Conservation (phyloP, 2,888 invertebrate genomes). For the Formica aserva region DNA sequence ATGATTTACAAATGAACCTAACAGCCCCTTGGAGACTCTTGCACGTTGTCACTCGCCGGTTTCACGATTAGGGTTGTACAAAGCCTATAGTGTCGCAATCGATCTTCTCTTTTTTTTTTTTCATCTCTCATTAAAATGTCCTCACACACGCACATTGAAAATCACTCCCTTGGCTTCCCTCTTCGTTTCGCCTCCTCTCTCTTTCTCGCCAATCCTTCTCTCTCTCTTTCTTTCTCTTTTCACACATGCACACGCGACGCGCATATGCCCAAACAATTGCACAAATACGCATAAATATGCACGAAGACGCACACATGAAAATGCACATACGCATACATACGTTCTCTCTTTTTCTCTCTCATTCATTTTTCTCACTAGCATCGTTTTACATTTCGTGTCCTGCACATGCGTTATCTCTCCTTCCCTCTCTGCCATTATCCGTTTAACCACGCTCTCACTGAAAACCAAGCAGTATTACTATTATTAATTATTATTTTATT, state of each 20-base stretch:
- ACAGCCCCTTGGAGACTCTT: conserved; percentile 82
- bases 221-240: conserved; percentile 35
- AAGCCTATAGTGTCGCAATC: conserved; percentile 61
- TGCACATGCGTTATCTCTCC: conserved; percentile 50
- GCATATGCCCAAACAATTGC: conserved; percentile 36
- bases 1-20: conserved; percentile 87
- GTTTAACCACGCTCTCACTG: conserved; percentile 76
- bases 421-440: conserved; percentile 69
- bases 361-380: conserved; percentile 56
- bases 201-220: conserved; percentile 23
- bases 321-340: conserved; percentile 63
- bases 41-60: conserved; percentile 74
- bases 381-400: conserved; percentile 61
- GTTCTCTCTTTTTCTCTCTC: conserved; percentile 48
- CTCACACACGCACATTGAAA: conserved; percentile 42
- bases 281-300: conserved; percentile 44
- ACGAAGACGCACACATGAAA: conserved; percentile 30
- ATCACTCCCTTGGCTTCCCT: not conserved
- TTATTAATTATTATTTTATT: conserved; percentile 80
- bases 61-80: conserved; percentile 62
- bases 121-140: conserved; percentile 67
- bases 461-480: conserved; percentile 74
- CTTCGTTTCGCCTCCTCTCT: not conserved
- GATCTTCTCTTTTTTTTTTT: conserved; percentile 46
- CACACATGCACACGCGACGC: conserved; percentile 9